Percentiles rank a stretch among this genome's conserved stretches.
Evolutionary conservation across 2,797 vertebrate species (phyloP).

Genomic region (Sebastes variabilis): DNA sequence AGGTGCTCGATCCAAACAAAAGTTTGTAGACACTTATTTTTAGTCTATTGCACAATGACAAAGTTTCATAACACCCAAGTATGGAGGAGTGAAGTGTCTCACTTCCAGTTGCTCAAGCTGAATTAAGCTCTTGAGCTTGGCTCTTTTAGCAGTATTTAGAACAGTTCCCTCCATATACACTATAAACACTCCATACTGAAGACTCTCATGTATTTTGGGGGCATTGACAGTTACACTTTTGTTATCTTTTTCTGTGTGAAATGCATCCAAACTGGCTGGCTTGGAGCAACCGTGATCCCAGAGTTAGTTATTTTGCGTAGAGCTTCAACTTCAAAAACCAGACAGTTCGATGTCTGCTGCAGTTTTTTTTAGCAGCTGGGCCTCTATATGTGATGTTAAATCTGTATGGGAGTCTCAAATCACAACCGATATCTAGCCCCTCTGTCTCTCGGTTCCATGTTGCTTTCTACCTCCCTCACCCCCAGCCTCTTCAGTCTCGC

Average conservation of each 20-base stretch:
- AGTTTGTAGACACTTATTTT: conserved; percentile 26
- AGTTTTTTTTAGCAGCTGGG: background rate
- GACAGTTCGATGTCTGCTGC: background rate
- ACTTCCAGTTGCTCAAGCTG: conserved; percentile 38
- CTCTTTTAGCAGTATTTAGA: conserved; percentile 9
- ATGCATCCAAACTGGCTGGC: background rate
- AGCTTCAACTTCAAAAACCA: conserved; percentile 11
- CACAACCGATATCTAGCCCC: background rate
- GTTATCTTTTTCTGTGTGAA: background rate
- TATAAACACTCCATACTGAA: background rate
- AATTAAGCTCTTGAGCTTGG: conserved; percentile 34
- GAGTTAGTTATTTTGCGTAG: conserved; percentile 6
- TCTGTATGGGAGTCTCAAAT: conserved; percentile 16
- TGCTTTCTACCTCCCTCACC: conserved; percentile 13
- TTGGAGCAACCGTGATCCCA: background rate
- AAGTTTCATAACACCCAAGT: conserved; percentile 30
- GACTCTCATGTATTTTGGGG: background rate
- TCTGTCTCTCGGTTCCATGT: background rate
- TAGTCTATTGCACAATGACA: conserved; percentile 39
- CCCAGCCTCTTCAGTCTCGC: conserved; percentile 26
- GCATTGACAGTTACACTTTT: background rate
- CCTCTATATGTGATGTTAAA: background rate
- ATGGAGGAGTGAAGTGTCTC: conserved; percentile 41
- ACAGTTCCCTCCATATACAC: background rate
- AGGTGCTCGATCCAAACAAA: background rate